These are phyloP conservation scores for Notothenia coriiceps DNA, from an alignment of 2,113 vertebrate genomes.

Conservation along the genomic window DNA sequence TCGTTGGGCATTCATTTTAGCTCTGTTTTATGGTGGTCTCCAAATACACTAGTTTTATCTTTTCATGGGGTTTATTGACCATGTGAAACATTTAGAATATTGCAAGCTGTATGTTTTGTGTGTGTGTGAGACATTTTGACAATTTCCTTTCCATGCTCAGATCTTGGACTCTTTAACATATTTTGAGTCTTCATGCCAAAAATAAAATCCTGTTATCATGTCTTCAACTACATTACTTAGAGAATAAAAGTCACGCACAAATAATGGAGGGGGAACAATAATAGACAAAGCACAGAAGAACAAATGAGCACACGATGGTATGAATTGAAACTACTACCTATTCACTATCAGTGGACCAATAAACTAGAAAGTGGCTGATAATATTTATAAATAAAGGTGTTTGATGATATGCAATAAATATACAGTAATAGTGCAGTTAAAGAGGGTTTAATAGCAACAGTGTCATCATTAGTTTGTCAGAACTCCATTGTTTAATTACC, in stretches of 20 bases:
- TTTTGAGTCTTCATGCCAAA: conserved; percentile 62
- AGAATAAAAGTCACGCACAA: not conserved
- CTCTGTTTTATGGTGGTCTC: not conserved
- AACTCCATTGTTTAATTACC: conserved; percentile 28
- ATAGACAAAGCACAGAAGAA: conserved; percentile 61
- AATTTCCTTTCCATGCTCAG: conserved; percentile 25
- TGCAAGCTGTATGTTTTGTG: conserved; percentile 34
- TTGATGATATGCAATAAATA: conserved; percentile 68
- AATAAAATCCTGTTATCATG: conserved; percentile 58
- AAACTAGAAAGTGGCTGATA: conserved; percentile 9
- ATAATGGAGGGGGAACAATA: not conserved
- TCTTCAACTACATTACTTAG: conserved; percentile 45
- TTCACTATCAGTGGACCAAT: conserved; percentile 22
- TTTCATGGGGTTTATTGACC: conserved; percentile 37
- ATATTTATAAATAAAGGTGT: conserved; percentile 11
- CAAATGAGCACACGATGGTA: conserved; percentile 59
- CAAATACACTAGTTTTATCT: not conserved
- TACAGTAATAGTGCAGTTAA: conserved; percentile 54
- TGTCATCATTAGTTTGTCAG: conserved; percentile 10
- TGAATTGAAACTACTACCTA: conserved; percentile 52
- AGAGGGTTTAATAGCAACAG: conserved; percentile 25
- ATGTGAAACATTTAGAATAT: conserved; percentile 19
- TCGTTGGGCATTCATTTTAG: not conserved
- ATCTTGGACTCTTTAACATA: conserved; percentile 15
- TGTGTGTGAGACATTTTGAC: conserved; percentile 28